These are phyloP conservation scores for Agrochola circellaris DNA, from an alignment of 2,888 invertebrate species.

Conservation along the genomic window DNA sequence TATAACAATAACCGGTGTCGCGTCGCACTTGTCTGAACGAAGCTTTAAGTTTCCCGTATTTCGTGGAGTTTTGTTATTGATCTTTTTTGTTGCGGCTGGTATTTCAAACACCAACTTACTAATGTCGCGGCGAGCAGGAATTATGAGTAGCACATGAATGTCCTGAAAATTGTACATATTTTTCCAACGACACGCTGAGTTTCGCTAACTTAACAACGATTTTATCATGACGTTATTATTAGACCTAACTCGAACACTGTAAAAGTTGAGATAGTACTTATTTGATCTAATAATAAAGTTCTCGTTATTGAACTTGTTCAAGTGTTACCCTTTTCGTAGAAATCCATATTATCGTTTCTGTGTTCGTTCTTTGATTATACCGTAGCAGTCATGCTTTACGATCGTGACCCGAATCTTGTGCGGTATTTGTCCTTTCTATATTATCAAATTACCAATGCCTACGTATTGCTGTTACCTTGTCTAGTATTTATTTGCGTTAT, in stretches of 20 bases:
- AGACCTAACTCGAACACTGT: not conserved
- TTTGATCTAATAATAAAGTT: slow-evolving; percentile 20
- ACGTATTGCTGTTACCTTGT: slow-evolving; percentile 22
- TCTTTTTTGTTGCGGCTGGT: not conserved
- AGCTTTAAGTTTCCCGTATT: slow-evolving; percentile 12
- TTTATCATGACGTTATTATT: not conserved
- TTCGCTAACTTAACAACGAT: not conserved
- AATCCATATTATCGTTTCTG: slow-evolving; percentile 16
- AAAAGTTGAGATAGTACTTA: not conserved
- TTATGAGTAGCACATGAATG: not conserved
- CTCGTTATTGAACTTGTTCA: slow-evolving; percentile 12
- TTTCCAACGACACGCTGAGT: slow-evolving; percentile 1
- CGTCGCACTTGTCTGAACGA: no score
- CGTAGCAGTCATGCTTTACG: slow-evolving; percentile 69
- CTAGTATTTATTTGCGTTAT: slow-evolving; percentile 1
- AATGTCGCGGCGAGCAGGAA: not conserved
- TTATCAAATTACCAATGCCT: slow-evolving; percentile 69
- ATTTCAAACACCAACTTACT: not conserved
- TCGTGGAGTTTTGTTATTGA: not conserved
- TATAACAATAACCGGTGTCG: no score
- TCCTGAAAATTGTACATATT: not conserved
- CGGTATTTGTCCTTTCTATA: slow-evolving; percentile 65
- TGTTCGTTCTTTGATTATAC: slow-evolving; percentile 18
- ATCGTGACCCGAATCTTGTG: slow-evolving; percentile 71
- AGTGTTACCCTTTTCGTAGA: slow-evolving; percentile 20